Evolutionary conservation across 1,140 invertebrate genomes (phyloP), one percentile per base, ranked within the genome.

Genomic region (Rhyacophila brunnea): DNA sequence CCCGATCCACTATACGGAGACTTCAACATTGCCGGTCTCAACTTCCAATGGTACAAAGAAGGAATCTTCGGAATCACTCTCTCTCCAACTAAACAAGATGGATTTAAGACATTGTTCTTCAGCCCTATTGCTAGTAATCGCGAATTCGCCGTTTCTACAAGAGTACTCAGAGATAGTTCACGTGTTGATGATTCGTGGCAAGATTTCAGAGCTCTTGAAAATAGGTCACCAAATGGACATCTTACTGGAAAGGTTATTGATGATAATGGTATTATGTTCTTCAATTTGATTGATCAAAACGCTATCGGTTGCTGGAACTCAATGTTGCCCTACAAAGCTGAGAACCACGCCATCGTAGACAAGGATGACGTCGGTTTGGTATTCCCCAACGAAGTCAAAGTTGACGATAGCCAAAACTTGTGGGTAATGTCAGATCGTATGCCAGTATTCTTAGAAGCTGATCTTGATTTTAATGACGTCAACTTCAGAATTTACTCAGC

Each of bases 401-500:
- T 91, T 59, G 85, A 87, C 63, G 74, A 74, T 11, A 74, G 81
- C 51, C 74, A 78, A 60, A 83, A 85, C 58, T 77, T 86, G 7
- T 92, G 90, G 90, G 85, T 91, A 0, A 85, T 92, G 2, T 90
- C 89, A 0, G 89, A 92, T 68, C 76, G 85, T 23, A 91, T 92
- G 89, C 87, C 89, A 0, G 82, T 86, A 28, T 91, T 91, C 62
- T 70, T 91, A 13, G 74, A 88, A 52, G 79, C 86, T 1, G 82
- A 83, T 36, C 69, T 92, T 7, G 85, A 92, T 67, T 90, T 86
- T 60, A 85, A 81, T 19, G 89, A 91, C 61, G 78, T 88, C 1
- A 92, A 92, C 67, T 91, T 91, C 78, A 82, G 89, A 67, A 85
- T 92, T 60, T 85, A 85, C 66, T 84, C 83, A 2, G 84, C 86